These are phyloP conservation scores for Microtus montanus DNA, from an alignment of 2,113 vertebrate species.

Conservation along the genomic window DNA sequence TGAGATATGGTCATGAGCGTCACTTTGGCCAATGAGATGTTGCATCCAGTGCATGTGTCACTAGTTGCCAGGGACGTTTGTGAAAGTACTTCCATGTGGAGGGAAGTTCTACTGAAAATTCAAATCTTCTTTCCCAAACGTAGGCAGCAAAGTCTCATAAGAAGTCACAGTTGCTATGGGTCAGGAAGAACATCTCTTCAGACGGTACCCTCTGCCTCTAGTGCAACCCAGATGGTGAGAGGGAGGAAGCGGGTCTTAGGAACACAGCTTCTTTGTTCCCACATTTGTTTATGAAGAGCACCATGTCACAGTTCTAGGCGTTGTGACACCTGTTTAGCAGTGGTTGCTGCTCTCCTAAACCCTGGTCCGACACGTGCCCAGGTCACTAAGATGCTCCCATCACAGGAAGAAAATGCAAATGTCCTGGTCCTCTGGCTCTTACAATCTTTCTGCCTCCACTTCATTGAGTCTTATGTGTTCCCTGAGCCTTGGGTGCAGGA, in stretches of 20 bases:
- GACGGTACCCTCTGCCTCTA: neutral
- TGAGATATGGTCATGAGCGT: neutral
- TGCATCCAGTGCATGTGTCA: neutral
- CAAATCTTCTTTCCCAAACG: slow-evolving; percentile 31
- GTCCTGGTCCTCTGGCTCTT: neutral
- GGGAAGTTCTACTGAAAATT: neutral
- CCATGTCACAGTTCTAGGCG: neutral
- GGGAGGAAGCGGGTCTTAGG: neutral
- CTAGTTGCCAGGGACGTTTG: neutral
- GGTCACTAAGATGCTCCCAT: neutral
- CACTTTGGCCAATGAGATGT: neutral
- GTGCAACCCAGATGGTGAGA: neutral
- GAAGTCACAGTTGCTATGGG: neutral
- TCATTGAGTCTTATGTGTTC: neutral
- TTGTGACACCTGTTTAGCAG: neutral
- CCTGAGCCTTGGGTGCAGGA: neutral
- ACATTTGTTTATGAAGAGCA: neutral
- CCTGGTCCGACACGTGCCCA: neutral
- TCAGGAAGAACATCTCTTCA: neutral
- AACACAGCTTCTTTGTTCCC: neutral
- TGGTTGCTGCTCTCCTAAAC: neutral
- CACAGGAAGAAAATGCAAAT: slow-evolving; percentile 12
- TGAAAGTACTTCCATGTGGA: neutral
- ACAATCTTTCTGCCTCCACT: neutral
- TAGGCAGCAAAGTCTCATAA: neutral